phyloP scores from a whole-genome alignment of 2,888 invertebrate species.

The Cheilosia variabilis region DNA sequence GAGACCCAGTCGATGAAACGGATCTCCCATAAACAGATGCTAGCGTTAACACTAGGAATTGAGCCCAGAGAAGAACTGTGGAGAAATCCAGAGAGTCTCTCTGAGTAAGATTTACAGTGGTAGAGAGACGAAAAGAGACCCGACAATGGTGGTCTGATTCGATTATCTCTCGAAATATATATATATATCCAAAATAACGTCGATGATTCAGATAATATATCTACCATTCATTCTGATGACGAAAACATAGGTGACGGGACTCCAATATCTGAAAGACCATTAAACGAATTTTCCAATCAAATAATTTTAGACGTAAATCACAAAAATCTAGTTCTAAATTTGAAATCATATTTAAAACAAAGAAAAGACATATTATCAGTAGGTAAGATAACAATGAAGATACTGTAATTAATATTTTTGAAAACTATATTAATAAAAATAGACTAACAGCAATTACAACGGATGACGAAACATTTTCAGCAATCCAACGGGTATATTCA shows the following conservation, averaged over 20 bases:
- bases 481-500: constrained; percentile 64
- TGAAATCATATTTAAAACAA: constrained; percentile 68
- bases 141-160: no score
- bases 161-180: no score
- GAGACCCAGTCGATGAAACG: no score
- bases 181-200: constrained; percentile 1
- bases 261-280: constrained; percentile 73
- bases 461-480: constrained; percentile 70
- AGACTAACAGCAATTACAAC: constrained; percentile 68
- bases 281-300: constrained; percentile 76
- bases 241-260: constrained; percentile 50
- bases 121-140: no score
- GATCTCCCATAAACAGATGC: no score
- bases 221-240: neutral
- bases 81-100: no score
- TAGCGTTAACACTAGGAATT: no score
- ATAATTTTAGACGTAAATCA: constrained; percentile 42
- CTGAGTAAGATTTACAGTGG: no score
- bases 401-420: constrained; percentile 54
- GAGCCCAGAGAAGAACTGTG: no score
- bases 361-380: constrained; percentile 32
- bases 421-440: constrained; percentile 66
- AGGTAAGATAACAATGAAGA: constrained; percentile 40
- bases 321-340: neutral
- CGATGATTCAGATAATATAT: constrained; percentile 15